A percentile compares a stretch with the other conserved stretches of the same genome.
Evolutionary conservation across 2,113 vertebrate species (phyloP).

Genomic region (Chloroceryle aenea): DNA sequence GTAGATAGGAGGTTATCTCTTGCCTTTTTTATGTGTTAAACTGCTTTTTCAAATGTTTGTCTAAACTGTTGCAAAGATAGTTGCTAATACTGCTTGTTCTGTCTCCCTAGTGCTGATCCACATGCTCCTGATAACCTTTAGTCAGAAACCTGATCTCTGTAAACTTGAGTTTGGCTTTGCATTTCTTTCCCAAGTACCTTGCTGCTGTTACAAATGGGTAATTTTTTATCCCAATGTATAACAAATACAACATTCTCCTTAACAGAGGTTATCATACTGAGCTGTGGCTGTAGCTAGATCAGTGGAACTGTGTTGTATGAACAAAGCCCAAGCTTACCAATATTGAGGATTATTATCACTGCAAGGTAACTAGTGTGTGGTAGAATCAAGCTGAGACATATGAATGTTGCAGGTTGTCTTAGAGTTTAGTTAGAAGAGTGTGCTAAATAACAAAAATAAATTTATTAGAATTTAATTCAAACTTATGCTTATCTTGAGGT

Average conservation of each 20-base stretch:
- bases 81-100: neutral
- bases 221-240: neutral
- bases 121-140: slow-evolving; percentile 10
- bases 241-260: neutral
- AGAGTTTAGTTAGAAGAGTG: neutral
- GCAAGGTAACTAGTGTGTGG: neutral
- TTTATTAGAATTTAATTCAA: neutral
- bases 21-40: neutral
- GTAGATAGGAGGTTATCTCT: neutral
- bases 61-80: neutral
- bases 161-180: neutral
- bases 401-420: neutral
- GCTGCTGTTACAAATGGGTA: neutral
- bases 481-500: neutral
- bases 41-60: neutral
- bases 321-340: neutral
- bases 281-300: neutral
- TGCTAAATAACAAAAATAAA: neutral
- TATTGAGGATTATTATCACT: neutral
- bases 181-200: neutral
- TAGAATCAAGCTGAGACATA: neutral
- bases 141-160: neutral
- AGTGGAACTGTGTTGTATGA: neutral
- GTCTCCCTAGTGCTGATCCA: neutral
- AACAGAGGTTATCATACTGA: neutral